Evolutionary conservation across 2,113 vertebrate genomes (phyloP).

Genomic region (Argyrosomus japonicus): DNA sequence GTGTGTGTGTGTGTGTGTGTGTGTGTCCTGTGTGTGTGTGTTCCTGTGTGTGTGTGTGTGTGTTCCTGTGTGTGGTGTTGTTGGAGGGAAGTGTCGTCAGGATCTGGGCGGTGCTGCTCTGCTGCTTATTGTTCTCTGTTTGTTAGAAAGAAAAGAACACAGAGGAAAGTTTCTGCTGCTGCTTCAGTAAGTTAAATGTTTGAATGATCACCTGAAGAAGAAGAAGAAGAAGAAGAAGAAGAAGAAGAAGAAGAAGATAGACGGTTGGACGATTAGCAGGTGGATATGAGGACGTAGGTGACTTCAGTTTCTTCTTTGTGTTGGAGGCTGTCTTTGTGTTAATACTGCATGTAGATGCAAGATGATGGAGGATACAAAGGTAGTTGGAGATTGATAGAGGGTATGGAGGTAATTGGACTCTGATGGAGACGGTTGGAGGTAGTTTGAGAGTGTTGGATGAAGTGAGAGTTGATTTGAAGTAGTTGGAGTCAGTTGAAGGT

Average conservation of each 20-base stretch:
- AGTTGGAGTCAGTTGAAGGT: no score
- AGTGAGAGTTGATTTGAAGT: no score
- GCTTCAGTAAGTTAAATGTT: slow-evolving; percentile 2
- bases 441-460: no score
- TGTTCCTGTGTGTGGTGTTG: slow-evolving; percentile 39
- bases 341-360: not conserved
- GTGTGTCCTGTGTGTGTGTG: not conserved
- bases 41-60: not conserved
- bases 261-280: slow-evolving; percentile 1
- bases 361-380: not conserved
- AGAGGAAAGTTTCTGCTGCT: slow-evolving; percentile 14
- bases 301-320: not conserved
- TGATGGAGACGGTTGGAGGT: no score
- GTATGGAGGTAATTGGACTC: no score
- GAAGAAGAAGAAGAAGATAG: not conserved
- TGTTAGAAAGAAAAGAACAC: slow-evolving; percentile 43
- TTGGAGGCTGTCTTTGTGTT: not conserved
- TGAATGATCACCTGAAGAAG: not conserved
- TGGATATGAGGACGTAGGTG: slow-evolving; percentile 73
- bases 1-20: no score
- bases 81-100: slow-evolving; percentile 74
- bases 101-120: slow-evolving; percentile 50
- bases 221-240: not conserved
- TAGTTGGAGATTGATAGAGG: no score
- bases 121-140: slow-evolving; percentile 79